Evolutionary conservation across 1,140 invertebrate species (phyloP), one percentile per base, ranked within the genome.

Genomic region (Pogonomyrmex californicus): DNA sequence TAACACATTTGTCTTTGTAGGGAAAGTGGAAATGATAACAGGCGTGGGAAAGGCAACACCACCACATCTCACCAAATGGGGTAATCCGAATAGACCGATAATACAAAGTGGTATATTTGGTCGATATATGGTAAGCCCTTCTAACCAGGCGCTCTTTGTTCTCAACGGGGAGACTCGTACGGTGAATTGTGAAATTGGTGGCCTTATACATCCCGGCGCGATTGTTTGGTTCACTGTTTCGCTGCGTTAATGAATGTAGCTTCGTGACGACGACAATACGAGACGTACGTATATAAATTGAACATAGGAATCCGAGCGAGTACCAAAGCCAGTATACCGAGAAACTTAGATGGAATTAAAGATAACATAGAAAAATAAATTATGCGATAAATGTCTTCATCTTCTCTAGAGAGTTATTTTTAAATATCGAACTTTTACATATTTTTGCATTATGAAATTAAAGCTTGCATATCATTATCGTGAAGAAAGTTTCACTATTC

Each of bases 1-100:
- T 70, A 60, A 23, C 12, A 33, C 1, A 38, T 54, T 4, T 62
- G 9, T 71, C 23, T 36, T 75, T 70, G 30, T 92, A 97, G 96
- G 96, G 9, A 97, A 98, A 96, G 97, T 98, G 9, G 97, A 98
- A 93, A 97, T 98, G 95, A 97, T 98, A 85, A 97, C 97, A 3
- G 97, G 97, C 41, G 97, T 97, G 4, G 97, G 97, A 2, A 96
- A 96, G 91, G 96, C 97, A 17, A 96, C 96, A 94, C 94, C 96
- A 9, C 92, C 95, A 5, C 94, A 94, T 62, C 90, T 96, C 85
- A 95, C 97, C 71, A 96, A 97, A 91, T 98, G 97, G 97, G 96
- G 96, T 62, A 97, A 97, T 89, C 96, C 97, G 10, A 97, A 97
- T 90, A 95, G 97, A 90, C 96, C 97, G 41, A 97, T 98, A 83